These are phyloP conservation scores for Paracanthobrama guichenoti DNA, from an alignment of 2,113 vertebrate genomes.

Conservation along the genomic window DNA sequence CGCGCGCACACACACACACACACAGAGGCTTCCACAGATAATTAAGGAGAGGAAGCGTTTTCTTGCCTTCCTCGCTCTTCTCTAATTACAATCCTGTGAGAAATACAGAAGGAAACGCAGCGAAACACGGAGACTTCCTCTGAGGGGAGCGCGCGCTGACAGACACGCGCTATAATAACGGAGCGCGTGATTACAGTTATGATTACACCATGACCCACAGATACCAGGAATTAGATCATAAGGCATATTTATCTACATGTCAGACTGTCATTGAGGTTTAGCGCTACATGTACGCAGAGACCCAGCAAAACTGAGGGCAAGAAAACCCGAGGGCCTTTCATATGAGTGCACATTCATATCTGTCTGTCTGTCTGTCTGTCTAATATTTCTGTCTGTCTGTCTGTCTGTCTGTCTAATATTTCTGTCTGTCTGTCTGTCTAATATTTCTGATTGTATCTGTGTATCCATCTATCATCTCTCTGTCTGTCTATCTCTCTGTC, in stretches of 20 bases:
- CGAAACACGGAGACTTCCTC: conserved; percentile 39
- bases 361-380: too few species aligned
- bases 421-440: too few species aligned
- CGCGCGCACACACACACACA: conserved; percentile 9
- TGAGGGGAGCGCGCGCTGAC: not conserved
- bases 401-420: too few species aligned
- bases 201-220: conserved; percentile 35
- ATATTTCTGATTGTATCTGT: too few species aligned
- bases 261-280: not conserved
- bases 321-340: too few species aligned
- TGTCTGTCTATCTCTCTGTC: too few species aligned
- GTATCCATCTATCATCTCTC: too few species aligned
- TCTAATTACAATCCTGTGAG: conserved; percentile 50
- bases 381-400: too few species aligned
- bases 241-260: conserved; percentile 26
- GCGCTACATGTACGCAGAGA: not conserved
- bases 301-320: too few species aligned
- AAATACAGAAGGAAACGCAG: conserved; percentile 17
- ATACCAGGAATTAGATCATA: conserved; percentile 42
- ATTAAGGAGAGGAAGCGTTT: conserved; percentile 56
- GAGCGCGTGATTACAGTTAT: conserved; percentile 28
- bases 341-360: too few species aligned
- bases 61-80: conserved; percentile 44
- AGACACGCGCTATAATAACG: conserved; percentile 29
- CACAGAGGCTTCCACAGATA: conserved; percentile 33